phyloP scores from a whole-genome alignment of 2,797 vertebrate species.

The Chromis chromis region DNA sequence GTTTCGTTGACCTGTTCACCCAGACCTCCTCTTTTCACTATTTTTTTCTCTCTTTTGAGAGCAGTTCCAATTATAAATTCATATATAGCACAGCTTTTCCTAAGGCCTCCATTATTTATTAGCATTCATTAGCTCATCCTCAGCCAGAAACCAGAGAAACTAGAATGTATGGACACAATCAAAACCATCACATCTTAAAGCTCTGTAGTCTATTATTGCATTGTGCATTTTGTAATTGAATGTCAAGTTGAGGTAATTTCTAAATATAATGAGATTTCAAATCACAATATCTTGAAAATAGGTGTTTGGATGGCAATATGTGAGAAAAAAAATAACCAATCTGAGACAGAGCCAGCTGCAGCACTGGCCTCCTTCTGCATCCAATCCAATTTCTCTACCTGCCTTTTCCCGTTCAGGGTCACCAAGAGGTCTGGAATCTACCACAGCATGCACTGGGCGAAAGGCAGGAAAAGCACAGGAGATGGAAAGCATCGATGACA shows the following conservation, averaged over 20 bases:
- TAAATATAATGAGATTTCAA: neutral
- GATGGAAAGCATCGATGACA: conserved; percentile 20
- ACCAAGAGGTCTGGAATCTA: conserved; percentile 14
- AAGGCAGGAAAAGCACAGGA: neutral
- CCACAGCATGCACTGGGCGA: conserved; percentile 17
- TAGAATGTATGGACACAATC: neutral
- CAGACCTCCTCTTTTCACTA: neutral
- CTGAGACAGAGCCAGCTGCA: neutral
- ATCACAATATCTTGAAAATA: neutral
- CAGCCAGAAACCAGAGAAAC: neutral
- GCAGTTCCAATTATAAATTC: neutral
- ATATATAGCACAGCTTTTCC: neutral
- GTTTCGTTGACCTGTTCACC: neutral
- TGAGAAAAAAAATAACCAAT: neutral
- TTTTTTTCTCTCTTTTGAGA: neutral
- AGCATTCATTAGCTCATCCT: neutral
- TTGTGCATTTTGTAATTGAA: neutral
- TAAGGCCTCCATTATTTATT: neutral
- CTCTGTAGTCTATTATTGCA: neutral
- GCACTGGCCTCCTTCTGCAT: neutral
- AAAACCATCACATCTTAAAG: neutral
- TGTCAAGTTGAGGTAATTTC: neutral
- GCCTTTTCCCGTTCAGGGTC: conserved; percentile 18
- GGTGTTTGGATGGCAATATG: neutral
- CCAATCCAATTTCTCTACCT: conserved; percentile 5